Base-by-base conservation (phyloP, 2,113 vertebrate species). In the Barbus barbus region DNA sequence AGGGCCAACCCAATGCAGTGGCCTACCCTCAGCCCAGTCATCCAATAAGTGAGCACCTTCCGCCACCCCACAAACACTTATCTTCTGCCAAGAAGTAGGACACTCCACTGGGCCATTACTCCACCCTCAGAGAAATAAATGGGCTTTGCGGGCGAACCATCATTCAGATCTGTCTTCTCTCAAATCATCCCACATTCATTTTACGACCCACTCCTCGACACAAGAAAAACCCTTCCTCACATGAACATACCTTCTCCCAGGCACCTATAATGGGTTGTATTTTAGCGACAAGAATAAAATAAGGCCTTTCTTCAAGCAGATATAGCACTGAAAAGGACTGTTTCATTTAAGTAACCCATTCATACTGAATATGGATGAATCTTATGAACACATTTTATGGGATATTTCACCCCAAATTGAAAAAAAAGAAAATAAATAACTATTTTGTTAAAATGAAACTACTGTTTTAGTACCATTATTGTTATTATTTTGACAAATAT, bases 111-210 rank as follows among this genome's bases (percentile, higher is more conserved):
- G 53, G 72, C 83, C 81, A 88, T 91, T 91, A 88, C 82, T 89
- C 83, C 91, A 76, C 82, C 81, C 84, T 89, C 84, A 44, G 71
- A 92, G 86, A 86, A 95, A 93, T 95, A 95, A 94, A 94, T 71
- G 44, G 88, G 82, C 67, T 83, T 81, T 26, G 67, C 85, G 89
- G 85, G n/a, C 48, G 89, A 86, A 69, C 83, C 81, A 86, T 77
- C 85, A 71, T 81, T 91, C 84, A 90, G 87, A 44, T 86, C 92
- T 89, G 76, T 79, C 78, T 83, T 78, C 63, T 83, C 81, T 44
- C 83, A 84, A 81, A 67, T 69, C 77, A 74, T 56, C 67, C 61
- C 71, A 26, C 76, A 84, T 90, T 90, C 61, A 4, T 81, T 90
- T 92, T 90, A 85, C 79, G 84, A 88, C 48, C 83, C 90, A 86